These are phyloP conservation scores for Patella depressa DNA, from an alignment of 2,888 invertebrate species.

Conservation along the genomic window DNA sequence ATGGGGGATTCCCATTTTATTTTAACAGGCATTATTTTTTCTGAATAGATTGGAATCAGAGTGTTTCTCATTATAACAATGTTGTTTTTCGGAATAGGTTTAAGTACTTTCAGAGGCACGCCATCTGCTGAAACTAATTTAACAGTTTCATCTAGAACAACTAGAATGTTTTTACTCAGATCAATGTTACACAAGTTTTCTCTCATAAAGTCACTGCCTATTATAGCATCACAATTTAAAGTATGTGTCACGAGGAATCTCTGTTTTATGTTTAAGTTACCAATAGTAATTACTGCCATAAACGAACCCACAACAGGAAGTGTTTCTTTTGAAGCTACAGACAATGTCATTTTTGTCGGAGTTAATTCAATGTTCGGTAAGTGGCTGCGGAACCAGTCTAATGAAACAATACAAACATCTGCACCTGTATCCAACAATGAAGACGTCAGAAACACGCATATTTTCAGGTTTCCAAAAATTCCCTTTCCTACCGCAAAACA, in stretches of 20 bases:
- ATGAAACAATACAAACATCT: background rate
- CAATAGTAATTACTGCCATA: background rate
- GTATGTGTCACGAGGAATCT: background rate
- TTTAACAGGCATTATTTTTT: background rate
- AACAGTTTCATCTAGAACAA: background rate
- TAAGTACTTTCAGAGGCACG: background rate
- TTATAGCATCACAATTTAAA: background rate
- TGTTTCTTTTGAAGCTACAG: background rate
- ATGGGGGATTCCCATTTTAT: background rate
- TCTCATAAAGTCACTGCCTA: background rate
- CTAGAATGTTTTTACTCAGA: background rate
- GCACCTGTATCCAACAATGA: background rate
- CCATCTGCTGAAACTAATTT: background rate
- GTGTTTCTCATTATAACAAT: background rate
- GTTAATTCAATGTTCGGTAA: background rate
- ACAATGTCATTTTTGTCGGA: background rate
- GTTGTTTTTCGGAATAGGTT: background rate
- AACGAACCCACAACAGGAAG: background rate
- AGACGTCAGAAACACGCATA: no score
- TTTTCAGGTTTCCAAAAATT: no score
- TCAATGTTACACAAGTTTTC: background rate
- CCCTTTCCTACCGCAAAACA: no score
- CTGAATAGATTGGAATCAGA: background rate
- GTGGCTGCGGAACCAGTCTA: background rate
- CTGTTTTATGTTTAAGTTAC: background rate